Conservation (phyloP, 1,140 invertebrate species). For the Plutomurus gul region DNA sequence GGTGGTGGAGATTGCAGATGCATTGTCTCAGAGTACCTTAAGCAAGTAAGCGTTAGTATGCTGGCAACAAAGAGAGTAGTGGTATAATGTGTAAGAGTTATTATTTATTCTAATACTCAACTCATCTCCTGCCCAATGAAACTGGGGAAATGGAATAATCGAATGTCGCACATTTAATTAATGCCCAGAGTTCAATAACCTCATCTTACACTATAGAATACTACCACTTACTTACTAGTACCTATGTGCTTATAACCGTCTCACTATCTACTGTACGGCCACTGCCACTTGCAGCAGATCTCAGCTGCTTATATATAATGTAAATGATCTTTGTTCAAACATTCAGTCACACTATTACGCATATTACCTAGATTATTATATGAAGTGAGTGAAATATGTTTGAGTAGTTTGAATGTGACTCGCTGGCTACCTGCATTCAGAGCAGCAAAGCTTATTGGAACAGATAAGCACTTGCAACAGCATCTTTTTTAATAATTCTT, state of each 20-base stretch:
- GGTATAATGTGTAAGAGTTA: constrained; percentile 3
- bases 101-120: constrained; percentile 37
- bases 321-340: too few relatives aligned
- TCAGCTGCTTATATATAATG: too few relatives aligned
- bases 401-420: too few relatives aligned
- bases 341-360: too few relatives aligned
- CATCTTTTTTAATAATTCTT: too few relatives aligned
- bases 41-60: background rate
- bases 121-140: constrained; percentile 38
- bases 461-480: too few relatives aligned
- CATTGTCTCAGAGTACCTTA: background rate
- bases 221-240: background rate
- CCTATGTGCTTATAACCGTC: too few relatives aligned
- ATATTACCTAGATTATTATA: too few relatives aligned
- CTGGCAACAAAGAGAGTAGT: background rate
- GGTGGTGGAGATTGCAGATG: background rate
- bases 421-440: too few relatives aligned
- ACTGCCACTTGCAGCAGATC: background rate
- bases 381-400: too few relatives aligned
- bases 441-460: too few relatives aligned
- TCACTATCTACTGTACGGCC: too few relatives aligned
- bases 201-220: background rate
- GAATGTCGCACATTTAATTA: constrained; percentile 50
- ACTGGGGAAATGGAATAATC: constrained; percentile 53
- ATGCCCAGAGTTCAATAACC: constrained; percentile 30